Base-by-base conservation (phyloP, 2,888 invertebrate species). In the Anticlea derivata region DNA sequence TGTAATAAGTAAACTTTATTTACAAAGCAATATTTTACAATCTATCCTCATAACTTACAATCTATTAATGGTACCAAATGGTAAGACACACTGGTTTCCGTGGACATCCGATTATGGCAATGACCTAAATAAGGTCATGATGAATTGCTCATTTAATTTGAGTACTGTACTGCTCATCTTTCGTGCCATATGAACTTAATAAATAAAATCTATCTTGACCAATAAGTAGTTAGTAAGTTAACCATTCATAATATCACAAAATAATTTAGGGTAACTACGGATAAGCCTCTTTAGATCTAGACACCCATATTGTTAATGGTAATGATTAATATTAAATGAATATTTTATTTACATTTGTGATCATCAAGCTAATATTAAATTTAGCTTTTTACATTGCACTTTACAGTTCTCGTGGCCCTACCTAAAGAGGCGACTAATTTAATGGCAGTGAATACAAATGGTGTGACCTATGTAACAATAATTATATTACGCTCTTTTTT, bases 1-100 rank as follows among this genome's bases (percentile, higher is more conserved):
- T 80, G 75, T 80, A 80, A 80, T 70, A 80, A 71, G 70, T 80
- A 82, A 82, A 80, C 76, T 89, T 88, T 89, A 90, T 90, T 90
- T 90, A 90, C 90, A 90, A 78, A 83, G 83, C 75, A 80, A 76
- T 87, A 88, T 85, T 86, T 85, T 86, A 89, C 85, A 88, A 76
- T 78, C 79, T 83, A 80, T 74, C 65, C 59, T 78, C 75, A 73
- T 79, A 84, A 79, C 83, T 83, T 82, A 83, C 65, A 63, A 59
- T 66, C 78, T 81, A 83, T 75, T 78, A 76, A 23, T 4, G 12
- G 29, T 75, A 80, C 39, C 44, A 40, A 24, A 45, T 7, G 54
- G 39, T 26, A 50, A 38, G 26, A 38, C 50, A 33, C 20, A 41
- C 40, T 48, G 27, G 48, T 44, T 34, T 52, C 47, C 68, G 69